Percentiles rank a stretch among this genome's conserved stretches.
These are phyloP conservation scores for Antrozous pallidus DNA, from an alignment of 2,797 vertebrate species.

Conservation along the genomic window DNA sequence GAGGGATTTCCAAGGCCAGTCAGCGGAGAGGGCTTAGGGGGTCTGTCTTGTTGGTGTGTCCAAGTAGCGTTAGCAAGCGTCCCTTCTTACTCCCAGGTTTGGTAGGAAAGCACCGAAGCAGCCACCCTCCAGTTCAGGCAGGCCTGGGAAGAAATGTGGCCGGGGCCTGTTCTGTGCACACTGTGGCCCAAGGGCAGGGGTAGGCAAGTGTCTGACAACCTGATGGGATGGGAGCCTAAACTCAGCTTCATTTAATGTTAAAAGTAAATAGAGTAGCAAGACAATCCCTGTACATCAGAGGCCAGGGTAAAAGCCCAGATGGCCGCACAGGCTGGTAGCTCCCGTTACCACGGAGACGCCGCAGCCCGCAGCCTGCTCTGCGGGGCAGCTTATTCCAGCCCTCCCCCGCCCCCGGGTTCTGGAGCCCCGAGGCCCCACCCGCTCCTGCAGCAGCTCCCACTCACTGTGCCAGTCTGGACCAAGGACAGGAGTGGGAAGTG, in stretches of 20 bases:
- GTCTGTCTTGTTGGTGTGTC: fast-evolving
- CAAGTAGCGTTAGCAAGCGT: neutral
- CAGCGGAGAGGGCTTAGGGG: neutral
- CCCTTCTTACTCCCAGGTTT: neutral
- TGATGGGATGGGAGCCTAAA: neutral
- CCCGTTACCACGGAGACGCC: neutral
- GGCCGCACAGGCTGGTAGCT: neutral
- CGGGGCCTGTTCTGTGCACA: neutral
- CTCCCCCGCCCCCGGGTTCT: neutral
- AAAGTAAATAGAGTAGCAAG: neutral
- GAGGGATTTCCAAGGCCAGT: neutral
- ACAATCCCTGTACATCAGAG: neutral
- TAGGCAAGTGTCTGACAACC: neutral
- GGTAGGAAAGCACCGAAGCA: neutral
- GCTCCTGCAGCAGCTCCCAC: neutral
- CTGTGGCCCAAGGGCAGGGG: neutral
- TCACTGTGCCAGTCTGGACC: neutral
- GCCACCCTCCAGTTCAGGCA: fast-evolving
- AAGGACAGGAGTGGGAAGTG: neutral
- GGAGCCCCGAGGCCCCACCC: neutral
- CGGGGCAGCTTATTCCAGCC: neutral
- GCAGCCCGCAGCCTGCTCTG: fast-evolving
- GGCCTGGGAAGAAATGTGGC: neutral
- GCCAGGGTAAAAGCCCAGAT: neutral
- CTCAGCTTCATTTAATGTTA: neutral